Evolutionary conservation across 1,140 invertebrate species (phyloP).

Genomic region (Bombus balteatus): DNA sequence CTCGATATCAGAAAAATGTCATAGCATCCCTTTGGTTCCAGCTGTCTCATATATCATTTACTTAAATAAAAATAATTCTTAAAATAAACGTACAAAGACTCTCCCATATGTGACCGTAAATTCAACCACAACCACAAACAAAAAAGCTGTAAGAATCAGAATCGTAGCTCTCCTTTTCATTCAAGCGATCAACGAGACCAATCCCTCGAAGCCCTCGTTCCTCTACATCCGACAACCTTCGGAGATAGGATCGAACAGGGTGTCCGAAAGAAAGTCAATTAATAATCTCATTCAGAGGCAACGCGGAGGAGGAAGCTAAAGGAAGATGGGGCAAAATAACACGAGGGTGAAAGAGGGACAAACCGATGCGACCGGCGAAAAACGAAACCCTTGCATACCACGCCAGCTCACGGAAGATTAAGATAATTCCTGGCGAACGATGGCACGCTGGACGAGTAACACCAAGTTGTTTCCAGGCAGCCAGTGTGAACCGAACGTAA

Average conservation of each 20-base stretch:
- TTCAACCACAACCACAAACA: too few relatives aligned
- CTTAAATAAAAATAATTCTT: too few relatives aligned
- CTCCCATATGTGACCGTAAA: too few relatives aligned
- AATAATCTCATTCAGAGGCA: conserved; percentile 25
- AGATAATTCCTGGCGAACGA: conserved; percentile 32
- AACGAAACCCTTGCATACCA: conserved; percentile 16
- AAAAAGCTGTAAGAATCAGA: neutral
- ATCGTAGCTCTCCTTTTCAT: neutral
- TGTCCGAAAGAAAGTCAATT: conserved; percentile 18
- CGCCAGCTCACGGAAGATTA: conserved; percentile 16
- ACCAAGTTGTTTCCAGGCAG: neutral
- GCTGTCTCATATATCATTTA: too few relatives aligned
- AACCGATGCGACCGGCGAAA: neutral
- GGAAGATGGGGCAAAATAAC: neutral
- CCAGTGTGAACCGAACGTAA: conserved; percentile 29
- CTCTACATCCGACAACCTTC: neutral
- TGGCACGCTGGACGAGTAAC: neutral
- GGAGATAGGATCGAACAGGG: neutral
- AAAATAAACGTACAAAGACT: too few relatives aligned
- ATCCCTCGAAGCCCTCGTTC: neutral
- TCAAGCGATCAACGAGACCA: neutral
- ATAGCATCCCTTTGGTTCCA: too few relatives aligned
- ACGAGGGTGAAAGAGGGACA: neutral
- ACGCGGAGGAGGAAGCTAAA: neutral
- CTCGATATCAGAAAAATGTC: too few relatives aligned